Conservation (phyloP, 2,797 vertebrate genomes). For the Ceyx erithaca region DNA sequence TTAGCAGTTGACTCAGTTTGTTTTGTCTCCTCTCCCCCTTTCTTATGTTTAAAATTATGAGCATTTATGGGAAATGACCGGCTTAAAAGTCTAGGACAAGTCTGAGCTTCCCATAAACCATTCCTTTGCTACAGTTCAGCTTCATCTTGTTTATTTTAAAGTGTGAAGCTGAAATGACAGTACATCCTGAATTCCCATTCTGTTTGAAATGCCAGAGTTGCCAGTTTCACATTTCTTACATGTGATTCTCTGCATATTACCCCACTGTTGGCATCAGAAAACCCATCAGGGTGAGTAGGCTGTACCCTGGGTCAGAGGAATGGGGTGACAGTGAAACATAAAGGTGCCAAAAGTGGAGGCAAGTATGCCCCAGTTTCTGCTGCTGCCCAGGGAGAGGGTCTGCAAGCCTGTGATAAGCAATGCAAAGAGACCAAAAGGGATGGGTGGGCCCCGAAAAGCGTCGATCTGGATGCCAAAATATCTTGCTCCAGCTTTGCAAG, state of each 20-base stretch:
- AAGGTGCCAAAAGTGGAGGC: not conserved
- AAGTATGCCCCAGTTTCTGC: conserved; percentile 6
- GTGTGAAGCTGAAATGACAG: not conserved
- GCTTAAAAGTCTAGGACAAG: conserved; percentile 29
- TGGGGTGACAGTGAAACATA: not conserved
- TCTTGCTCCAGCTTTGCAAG: conserved; percentile 44
- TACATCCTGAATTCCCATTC: not conserved
- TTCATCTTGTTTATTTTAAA: conserved; percentile 9
- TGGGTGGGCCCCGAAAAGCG: conserved; percentile 42
- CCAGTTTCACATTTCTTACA: not conserved
- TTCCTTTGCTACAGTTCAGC: not conserved
- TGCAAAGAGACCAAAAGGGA: not conserved
- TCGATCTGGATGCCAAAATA: conserved; percentile 34
- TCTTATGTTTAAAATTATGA: conserved; percentile 49
- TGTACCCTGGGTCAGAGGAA: not conserved
- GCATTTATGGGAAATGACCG: conserved; percentile 58
- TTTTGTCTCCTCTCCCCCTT: conserved; percentile 46
- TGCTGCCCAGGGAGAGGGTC: conserved; percentile 45
- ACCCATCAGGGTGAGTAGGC: not conserved
- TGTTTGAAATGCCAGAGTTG: not conserved
- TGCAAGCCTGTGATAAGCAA: conserved; percentile 27
- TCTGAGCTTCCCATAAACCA: conserved; percentile 39
- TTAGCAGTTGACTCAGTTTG: conserved; percentile 59
- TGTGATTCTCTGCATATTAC: not conserved
- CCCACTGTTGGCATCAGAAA: not conserved